These are phyloP conservation scores for Pterobdella sp. DNA, from an alignment of 2,888 invertebrate species.

Conservation along the genomic window DNA sequence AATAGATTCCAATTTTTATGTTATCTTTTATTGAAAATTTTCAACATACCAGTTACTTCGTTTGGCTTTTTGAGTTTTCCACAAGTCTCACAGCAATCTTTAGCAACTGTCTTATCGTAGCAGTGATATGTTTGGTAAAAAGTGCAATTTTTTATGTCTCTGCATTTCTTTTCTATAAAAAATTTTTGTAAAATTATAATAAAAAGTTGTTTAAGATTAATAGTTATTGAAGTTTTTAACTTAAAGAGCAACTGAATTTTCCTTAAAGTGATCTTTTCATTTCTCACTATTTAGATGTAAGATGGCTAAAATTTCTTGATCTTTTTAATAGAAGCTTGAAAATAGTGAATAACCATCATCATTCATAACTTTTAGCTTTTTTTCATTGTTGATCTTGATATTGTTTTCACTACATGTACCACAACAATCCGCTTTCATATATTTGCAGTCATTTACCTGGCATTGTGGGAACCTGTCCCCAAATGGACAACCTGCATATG, in stretches of 20 bases:
- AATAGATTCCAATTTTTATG: too few species aligned
- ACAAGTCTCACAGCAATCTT: background rate
- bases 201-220: too few species aligned
- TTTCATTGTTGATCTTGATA: background rate
- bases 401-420: background rate
- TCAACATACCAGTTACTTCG: background rate
- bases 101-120: background rate
- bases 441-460: background rate
- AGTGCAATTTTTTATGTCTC: background rate
- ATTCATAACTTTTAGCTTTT: background rate
- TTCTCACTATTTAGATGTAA: too few species aligned
- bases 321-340: too few species aligned
- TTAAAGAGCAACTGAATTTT: too few species aligned
- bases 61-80: background rate
- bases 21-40: background rate
- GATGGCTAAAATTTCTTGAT: too few species aligned
- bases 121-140: background rate
- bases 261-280: too few species aligned
- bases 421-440: background rate
- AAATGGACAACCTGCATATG: background rate
- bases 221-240: too few species aligned
- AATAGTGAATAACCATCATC: too few species aligned
- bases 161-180: constrained; percentile 5
- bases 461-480: background rate
- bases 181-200: too few species aligned